Percentiles rank a stretch among this genome's conserved stretches.
Evolutionary conservation across 2,888 invertebrate species (phyloP).

Genomic region (Limnephilus auricula): DNA sequence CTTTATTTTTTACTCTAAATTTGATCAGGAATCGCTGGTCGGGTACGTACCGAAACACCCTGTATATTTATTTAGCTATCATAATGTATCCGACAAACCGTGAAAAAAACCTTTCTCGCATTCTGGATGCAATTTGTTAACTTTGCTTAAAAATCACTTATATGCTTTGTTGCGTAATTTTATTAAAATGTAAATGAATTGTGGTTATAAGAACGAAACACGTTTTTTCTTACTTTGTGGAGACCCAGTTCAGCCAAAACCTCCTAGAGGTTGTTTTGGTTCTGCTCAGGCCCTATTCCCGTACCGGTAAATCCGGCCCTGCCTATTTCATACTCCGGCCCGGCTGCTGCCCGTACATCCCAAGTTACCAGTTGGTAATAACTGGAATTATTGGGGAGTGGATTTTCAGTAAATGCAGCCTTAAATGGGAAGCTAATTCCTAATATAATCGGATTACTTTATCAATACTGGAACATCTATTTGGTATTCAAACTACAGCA

Average conservation of each 20-base stretch:
- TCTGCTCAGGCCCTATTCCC: background rate
- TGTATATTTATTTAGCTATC: too few relatives aligned
- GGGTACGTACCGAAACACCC: too few relatives aligned
- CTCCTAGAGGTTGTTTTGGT: too few relatives aligned
- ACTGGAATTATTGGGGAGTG: background rate
- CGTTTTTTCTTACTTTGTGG: background rate
- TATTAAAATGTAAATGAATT: background rate
- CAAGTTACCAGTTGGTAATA: background rate
- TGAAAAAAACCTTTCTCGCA: too few relatives aligned
- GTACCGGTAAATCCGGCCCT: background rate
- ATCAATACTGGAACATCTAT: background rate
- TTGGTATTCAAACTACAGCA: background rate
- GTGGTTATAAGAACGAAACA: background rate
- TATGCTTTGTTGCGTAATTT: too few relatives aligned
- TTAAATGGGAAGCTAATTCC: slow-evolving; percentile 18
- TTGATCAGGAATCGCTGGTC: too few relatives aligned
- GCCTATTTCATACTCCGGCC: background rate
- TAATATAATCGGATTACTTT: background rate
- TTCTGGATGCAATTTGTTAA: too few relatives aligned
- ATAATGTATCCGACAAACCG: too few relatives aligned
- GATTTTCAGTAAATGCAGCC: slow-evolving; percentile 15
- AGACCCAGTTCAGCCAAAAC: background rate
- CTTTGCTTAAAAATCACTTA: too few relatives aligned
- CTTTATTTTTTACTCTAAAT: too few relatives aligned
- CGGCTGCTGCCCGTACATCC: background rate